Percentiles rank a stretch among this genome's conserved stretches.
These are phyloP conservation scores for Albula glossodonta DNA, from an alignment of 2,113 vertebrate species.

Conservation along the genomic window DNA sequence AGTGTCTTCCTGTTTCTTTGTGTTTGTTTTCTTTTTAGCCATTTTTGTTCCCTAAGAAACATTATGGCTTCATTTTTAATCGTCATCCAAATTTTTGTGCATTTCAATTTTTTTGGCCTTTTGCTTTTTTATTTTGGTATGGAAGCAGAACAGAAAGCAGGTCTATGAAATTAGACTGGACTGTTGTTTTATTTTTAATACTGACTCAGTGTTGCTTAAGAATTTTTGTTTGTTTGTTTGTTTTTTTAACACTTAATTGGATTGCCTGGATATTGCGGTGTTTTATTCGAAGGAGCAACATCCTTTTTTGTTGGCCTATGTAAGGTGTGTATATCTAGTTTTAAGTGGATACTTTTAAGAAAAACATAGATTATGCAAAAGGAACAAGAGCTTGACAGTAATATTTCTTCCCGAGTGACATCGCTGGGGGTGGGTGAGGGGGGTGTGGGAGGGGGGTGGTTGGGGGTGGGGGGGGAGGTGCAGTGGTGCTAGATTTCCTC, in stretches of 20 bases:
- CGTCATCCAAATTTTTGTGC: conserved; percentile 84
- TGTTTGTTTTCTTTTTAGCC: conserved; percentile 47
- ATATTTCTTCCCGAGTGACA: conserved; percentile 33
- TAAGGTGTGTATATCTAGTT: conserved; percentile 72
- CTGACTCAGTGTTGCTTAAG: conserved; percentile 85
- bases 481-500: conserved; percentile 56
- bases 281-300: conserved; percentile 75
- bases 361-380: conserved; percentile 79
- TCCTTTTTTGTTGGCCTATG: conserved; percentile 80
- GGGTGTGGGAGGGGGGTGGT: conserved; percentile 58
- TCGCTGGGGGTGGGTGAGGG: conserved; percentile 33
- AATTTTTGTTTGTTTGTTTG: conserved; percentile 75
- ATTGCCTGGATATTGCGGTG: conserved; percentile 82
- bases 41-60: conserved; percentile 81
- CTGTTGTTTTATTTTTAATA: conserved; percentile 66
- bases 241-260: conserved; percentile 75
- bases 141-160: conserved; percentile 73
- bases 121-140: conserved; percentile 58
- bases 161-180: conserved; percentile 72
- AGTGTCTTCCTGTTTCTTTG: conserved; percentile 89
- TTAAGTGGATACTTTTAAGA: conserved; percentile 63
- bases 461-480: conserved; percentile 15
- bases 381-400: conserved; percentile 62
- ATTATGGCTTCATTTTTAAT: conserved; percentile 88
- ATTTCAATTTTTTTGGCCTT: conserved; percentile 78